phyloP scores from a whole-genome alignment of 2,113 vertebrate genomes.

The Hucho hucho region DNA sequence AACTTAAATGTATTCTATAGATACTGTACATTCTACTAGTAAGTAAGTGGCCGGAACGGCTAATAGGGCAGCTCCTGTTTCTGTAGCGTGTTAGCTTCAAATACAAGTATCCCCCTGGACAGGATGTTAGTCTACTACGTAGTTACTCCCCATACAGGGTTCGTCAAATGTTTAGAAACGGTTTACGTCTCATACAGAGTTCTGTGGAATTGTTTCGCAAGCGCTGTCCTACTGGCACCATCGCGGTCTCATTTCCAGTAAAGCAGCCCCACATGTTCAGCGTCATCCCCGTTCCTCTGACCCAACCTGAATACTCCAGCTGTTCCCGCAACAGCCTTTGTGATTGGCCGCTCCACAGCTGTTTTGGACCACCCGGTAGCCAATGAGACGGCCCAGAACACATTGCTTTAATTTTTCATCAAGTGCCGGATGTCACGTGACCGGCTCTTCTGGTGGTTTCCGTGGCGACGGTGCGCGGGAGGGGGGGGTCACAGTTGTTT shows the following conservation, averaged over 20 bases:
- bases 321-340: neutral
- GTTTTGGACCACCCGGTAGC: constrained; percentile 13
- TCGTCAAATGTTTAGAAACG: too few species aligned
- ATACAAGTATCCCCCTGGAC: too few species aligned
- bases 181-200: too few species aligned
- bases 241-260: constrained; percentile 1
- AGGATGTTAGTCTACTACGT: too few species aligned
- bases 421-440: constrained; percentile 21
- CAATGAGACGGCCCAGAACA: constrained; percentile 21
- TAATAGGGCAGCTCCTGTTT: too few species aligned
- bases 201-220: too few species aligned
- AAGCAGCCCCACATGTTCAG: neutral
- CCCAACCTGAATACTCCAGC: constrained; percentile 21
- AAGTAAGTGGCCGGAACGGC: too few species aligned
- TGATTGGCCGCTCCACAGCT: constrained; percentile 27
- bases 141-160: too few species aligned
- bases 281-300: neutral
- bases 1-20: too few species aligned
- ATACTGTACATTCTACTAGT: too few species aligned
- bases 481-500: neutral
- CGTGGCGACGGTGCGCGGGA: constrained; percentile 3
- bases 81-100: too few species aligned
- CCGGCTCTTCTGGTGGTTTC: constrained; percentile 21
- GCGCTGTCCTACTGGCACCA: neutral
- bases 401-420: constrained; percentile 45